Evolutionary conservation across 2,888 invertebrate species (phyloP).

Genomic region (Polia nebulosa): DNA sequence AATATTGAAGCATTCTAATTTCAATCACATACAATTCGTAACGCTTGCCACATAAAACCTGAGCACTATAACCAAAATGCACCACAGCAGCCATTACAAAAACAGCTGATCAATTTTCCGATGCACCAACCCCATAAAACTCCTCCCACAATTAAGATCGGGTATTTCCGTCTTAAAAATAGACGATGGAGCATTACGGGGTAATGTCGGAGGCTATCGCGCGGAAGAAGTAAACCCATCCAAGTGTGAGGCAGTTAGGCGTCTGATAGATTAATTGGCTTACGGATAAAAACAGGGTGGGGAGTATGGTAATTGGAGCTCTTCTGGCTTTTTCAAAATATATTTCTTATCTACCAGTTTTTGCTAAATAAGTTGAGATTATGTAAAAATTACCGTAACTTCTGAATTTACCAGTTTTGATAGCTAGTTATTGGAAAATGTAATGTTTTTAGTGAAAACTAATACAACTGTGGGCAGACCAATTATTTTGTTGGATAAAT

Average conservation of each 20-base stretch:
- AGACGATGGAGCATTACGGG: slow-evolving; percentile 52
- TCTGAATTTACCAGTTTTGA: slow-evolving; percentile 23
- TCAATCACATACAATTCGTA: not conserved
- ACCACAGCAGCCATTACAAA: not conserved
- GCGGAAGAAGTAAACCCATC: slow-evolving; percentile 62
- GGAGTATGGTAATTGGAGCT: slow-evolving; percentile 46
- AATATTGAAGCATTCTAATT: not conserved
- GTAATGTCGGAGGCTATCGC: slow-evolving; percentile 62
- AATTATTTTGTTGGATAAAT: slow-evolving; percentile 29
- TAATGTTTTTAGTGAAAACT: slow-evolving; percentile 6
- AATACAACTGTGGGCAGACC: slow-evolving; percentile 25
- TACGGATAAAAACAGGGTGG: slow-evolving; percentile 55
- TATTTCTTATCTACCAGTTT: slow-evolving; percentile 19
- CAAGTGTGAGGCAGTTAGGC: slow-evolving; percentile 57
- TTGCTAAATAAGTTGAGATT: not conserved
- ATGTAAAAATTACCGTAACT: not conserved
- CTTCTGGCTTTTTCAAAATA: slow-evolving; percentile 23
- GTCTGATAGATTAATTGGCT: slow-evolving; percentile 66
- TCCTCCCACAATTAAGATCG: slow-evolving; percentile 39
- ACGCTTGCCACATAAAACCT: no score
- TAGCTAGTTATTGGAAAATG: not conserved
- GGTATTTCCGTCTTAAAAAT: slow-evolving; percentile 49
- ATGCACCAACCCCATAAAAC: slow-evolving; percentile 37
- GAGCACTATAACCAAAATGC: no score
- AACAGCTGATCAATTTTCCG: slow-evolving; percentile 17